These are phyloP conservation scores for Spheniscus mendiculus DNA, from an alignment of 2,113 vertebrate genomes.

Conservation along the genomic window DNA sequence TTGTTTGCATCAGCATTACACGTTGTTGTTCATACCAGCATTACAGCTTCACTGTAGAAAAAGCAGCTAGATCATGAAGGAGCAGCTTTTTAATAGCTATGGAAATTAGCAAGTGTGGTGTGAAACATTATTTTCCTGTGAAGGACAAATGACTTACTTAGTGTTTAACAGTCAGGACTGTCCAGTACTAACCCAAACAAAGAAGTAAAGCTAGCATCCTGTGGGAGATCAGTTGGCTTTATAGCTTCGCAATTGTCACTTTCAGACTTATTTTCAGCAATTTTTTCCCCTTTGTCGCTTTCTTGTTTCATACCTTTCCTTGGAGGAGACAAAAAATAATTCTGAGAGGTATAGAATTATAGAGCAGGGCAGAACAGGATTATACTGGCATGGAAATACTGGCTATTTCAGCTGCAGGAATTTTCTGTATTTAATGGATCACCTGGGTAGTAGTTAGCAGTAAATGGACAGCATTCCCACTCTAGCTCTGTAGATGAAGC, in stretches of 20 bases:
- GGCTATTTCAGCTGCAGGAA: not conserved
- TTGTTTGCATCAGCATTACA: not conserved
- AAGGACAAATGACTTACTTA: not conserved
- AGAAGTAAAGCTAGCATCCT: not conserved
- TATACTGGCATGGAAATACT: not conserved
- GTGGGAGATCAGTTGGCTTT: not conserved
- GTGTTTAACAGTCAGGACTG: not conserved
- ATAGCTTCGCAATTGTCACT: not conserved
- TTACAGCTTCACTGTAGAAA: not conserved
- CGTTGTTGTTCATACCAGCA: rapidly evolving
- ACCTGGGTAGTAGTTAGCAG: not conserved
- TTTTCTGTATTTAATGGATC: not conserved
- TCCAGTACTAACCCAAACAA: not conserved
- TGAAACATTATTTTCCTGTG: not conserved
- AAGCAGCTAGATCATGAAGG: not conserved
- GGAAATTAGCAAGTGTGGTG: not conserved
- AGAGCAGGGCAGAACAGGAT: not conserved
- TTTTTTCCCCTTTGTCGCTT: not conserved
- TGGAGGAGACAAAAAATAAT: not conserved
- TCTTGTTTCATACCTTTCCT: not conserved
- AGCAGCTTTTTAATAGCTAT: not conserved
- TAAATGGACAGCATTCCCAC: not conserved
- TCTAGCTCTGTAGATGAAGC: not conserved
- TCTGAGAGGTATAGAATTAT: not conserved
- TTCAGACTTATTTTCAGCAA: not conserved